phyloP scores from a whole-genome alignment of 2,888 invertebrate genomes.

The Pandemis heparana region DNA sequence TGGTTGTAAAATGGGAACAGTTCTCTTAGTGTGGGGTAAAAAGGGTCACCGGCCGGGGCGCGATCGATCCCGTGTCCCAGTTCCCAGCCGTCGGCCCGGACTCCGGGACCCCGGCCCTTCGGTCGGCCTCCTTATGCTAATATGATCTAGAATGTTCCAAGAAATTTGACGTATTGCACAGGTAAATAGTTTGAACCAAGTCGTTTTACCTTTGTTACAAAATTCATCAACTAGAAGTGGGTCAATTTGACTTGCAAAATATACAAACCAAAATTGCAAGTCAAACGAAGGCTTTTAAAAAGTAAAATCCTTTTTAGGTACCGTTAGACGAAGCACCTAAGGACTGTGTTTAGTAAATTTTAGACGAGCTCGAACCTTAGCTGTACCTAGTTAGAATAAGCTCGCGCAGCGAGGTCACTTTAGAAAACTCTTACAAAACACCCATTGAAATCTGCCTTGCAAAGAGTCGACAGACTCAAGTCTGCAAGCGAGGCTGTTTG shows the following conservation, averaged over 20 bases:
- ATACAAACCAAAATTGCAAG: too few relatives aligned
- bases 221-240: too few relatives aligned
- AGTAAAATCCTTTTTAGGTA: background rate
- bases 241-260: too few relatives aligned
- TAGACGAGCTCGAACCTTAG: background rate
- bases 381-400: background rate
- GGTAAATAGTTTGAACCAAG: background rate
- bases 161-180: background rate
- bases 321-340: too few relatives aligned
- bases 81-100: constrained; percentile 54
- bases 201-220: background rate
- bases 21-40: constrained; percentile 49
- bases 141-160: background rate
- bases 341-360: too few relatives aligned
- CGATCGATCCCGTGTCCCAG: constrained; percentile 69
- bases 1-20: constrained; percentile 50
- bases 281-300: background rate
- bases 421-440: constrained; percentile 16
- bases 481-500: background rate
- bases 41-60: constrained; percentile 55
- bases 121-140: background rate
- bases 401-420: background rate
- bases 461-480: constrained; percentile 12
- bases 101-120: constrained; percentile 9
- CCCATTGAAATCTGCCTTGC: constrained; percentile 10